Conservation (phyloP, 2,888 invertebrate species). For the Drosophila anceps region DNA sequence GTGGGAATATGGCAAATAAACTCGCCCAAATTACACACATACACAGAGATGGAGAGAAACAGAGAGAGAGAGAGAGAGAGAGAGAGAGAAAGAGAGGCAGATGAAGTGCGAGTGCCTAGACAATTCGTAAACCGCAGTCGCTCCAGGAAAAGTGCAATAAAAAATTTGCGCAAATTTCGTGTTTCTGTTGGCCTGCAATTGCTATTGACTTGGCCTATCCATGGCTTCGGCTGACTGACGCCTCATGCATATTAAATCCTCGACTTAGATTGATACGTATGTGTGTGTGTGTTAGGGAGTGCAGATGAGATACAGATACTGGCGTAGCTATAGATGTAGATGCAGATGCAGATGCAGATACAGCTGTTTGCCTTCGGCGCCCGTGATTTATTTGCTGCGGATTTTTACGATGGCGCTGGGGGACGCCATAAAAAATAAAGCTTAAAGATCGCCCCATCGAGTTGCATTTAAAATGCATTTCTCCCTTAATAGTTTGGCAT, state of each 20-base stretch:
- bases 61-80: constrained; percentile 24
- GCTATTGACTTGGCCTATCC: constrained; percentile 69
- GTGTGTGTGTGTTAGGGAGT: constrained; percentile 14
- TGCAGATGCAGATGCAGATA: constrained; percentile 24
- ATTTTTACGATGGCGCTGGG: constrained; percentile 75
- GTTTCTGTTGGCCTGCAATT: constrained; percentile 79
- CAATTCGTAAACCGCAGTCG: constrained; percentile 65
- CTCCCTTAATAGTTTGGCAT: constrained; percentile 69
- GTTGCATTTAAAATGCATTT: constrained; percentile 70
- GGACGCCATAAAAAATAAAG: constrained; percentile 58
- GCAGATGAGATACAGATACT: constrained; percentile 42
- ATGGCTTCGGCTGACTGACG: constrained; percentile 68
- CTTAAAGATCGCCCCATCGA: constrained; percentile 38
- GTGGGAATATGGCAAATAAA: constrained; percentile 84
- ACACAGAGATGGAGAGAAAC: constrained; percentile 32
- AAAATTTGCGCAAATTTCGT: constrained; percentile 81
- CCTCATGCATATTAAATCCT: constrained; percentile 72
- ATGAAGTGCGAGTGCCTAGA: constrained; percentile 46
- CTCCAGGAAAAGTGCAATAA: constrained; percentile 80
- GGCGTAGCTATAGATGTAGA: constrained; percentile 33
- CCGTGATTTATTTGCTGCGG: constrained; percentile 73
- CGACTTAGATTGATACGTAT: constrained; percentile 67
- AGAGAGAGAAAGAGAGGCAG: constrained; percentile 22
- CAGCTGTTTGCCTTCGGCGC: constrained; percentile 38
- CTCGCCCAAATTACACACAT: constrained; percentile 74